Conservation (phyloP, 1,140 invertebrate genomes). For the Cherax quadricarinatus region DNA sequence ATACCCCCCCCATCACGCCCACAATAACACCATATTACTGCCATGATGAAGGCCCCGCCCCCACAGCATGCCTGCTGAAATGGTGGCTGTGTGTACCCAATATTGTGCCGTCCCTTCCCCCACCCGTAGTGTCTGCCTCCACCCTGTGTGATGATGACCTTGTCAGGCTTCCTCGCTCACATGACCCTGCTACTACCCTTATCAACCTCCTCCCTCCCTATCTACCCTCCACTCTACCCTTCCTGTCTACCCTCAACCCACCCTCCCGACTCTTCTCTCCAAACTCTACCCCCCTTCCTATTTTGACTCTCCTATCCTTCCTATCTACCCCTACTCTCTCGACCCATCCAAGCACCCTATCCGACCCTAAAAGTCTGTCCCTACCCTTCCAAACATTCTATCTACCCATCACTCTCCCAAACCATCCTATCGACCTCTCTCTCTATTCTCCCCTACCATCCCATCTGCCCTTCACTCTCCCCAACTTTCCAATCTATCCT, state of each 20-base stretch:
- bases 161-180: not conserved
- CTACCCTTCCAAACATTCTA: not conserved
- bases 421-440: not conserved
- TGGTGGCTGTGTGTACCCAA: too few relatives aligned
- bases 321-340: not conserved
- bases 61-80: too few relatives aligned
- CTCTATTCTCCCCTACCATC: not conserved
- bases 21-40: too few relatives aligned
- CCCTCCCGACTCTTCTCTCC: not conserved
- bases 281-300: not conserved
- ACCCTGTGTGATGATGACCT: not conserved
- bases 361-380: too few relatives aligned
- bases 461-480: not conserved
- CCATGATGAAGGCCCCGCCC: too few relatives aligned
- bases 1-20: too few relatives aligned
- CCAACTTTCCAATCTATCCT: too few relatives aligned
- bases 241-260: not conserved
- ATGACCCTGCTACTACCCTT: too few relatives aligned
- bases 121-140: not conserved
- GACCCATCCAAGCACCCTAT: not conserved
- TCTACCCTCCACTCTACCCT: not conserved
- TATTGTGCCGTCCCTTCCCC: too few relatives aligned
- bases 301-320: too few relatives aligned
- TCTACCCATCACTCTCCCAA: not conserved
- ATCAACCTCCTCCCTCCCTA: not conserved